Conservation (phyloP, 2,113 vertebrate genomes). For the Macroglossus sobrinus region DNA sequence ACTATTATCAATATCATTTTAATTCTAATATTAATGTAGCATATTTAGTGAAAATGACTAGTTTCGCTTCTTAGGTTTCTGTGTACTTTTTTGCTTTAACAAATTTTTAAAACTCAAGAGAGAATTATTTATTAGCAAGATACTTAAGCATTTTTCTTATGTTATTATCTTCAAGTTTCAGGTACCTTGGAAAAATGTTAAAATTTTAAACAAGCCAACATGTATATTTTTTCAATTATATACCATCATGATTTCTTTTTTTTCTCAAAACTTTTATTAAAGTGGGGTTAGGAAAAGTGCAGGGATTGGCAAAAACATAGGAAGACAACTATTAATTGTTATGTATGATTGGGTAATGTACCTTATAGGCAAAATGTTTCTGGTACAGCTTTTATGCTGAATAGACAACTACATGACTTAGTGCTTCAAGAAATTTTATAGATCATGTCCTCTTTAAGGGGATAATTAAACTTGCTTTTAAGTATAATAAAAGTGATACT, state of each 20-base stretch:
- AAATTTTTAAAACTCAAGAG: conserved; percentile 9
- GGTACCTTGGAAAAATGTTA: background rate
- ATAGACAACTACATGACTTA: background rate
- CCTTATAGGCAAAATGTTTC: conserved; percentile 2
- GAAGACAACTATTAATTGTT: background rate
- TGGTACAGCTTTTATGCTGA: background rate
- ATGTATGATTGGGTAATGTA: background rate
- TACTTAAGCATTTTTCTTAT: background rate
- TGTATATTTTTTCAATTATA: background rate
- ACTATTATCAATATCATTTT: conserved; percentile 65
- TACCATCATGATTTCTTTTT: background rate
- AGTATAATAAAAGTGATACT: background rate
- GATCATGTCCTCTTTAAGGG: background rate
- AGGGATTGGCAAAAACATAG: background rate
- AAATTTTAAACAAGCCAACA: conserved; percentile 15
- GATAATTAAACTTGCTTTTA: background rate
- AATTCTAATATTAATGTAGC: conserved; percentile 51
- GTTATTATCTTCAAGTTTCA: background rate
- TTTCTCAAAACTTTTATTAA: background rate
- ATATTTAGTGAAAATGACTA: background rate
- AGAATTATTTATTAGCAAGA: background rate
- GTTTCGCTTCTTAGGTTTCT: conserved; percentile 18
- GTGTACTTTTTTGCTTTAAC: background rate
- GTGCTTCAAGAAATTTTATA: background rate
- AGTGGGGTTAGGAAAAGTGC: background rate